Evolutionary conservation across 2,113 vertebrate genomes (phyloP), one percentile per base, ranked within the genome.

Genomic region (Amblyopsis rosae): DNA sequence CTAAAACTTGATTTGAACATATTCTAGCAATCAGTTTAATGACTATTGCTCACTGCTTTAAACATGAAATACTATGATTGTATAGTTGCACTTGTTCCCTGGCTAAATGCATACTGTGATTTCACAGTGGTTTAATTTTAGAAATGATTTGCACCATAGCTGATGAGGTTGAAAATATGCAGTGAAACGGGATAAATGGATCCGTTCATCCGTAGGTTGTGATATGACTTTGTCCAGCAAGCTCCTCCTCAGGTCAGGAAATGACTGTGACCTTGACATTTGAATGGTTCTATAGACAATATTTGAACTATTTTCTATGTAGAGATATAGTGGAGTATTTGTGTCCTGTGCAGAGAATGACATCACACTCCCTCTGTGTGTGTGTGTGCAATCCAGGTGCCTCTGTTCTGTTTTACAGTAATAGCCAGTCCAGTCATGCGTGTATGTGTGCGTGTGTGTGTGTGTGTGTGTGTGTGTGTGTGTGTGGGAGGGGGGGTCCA

Each of bases 11-110:
- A 35, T 62, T 17, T 10, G 33, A 35, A 47, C 7, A 47, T 67
- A 56, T 55, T 70, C 51, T 32, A 58, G 9, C 33, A 16, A 32
- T 9, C 12, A 3, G 13, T 41, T 9, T 19, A 19, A 33, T n/a
- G 65, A 59, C 46, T 62, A 55, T 54, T 46, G 47, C 4, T 45
- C 12, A 51, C 15, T 75, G 64, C 58, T 76, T 83, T 69, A 60
- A 64, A 67, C 69, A 57, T 59, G 62, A 69, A 53, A 65, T 58
- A 15, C 17, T 57, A 68, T 26, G 64, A 59, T 68, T 62, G 46
- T 41, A 48, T 16, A 16, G 55, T 41, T 50, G 9, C 59, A 70
- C 66, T 67, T 70, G 63, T 65, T 64, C 3, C 17, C 11, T 33
- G 67, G 55, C 58, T 15, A 56, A 66, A 76, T 17, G 17, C 59